Evolutionary conservation across 37 sponge, comb jelly and placozoan species (phyloP).

Genomic region (Ianthella basta): DNA sequence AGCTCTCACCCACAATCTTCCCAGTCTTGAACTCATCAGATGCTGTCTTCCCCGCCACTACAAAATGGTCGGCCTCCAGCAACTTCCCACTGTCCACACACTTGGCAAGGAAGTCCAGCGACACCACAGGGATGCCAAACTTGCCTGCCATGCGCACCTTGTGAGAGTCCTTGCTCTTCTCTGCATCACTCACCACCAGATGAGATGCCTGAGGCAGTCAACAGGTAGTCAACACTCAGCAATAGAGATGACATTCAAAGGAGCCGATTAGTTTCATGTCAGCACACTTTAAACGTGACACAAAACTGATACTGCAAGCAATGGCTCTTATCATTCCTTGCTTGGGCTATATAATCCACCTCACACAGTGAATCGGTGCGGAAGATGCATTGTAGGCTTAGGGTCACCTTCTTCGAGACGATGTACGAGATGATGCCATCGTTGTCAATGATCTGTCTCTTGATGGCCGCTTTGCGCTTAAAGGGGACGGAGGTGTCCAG

Average conservation of each 20-base stretch:
- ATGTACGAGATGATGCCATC: conserved; percentile 93
- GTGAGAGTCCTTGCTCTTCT: conserved; percentile 86
- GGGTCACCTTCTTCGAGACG: conserved; percentile 85
- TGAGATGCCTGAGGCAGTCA: conserved; percentile 60
- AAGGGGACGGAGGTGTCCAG: conserved; percentile 76
- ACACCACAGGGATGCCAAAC: conserved; percentile 88
- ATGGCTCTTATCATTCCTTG: too few relatives aligned
- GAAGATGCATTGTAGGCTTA: too few relatives aligned
- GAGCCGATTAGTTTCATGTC: too few relatives aligned
- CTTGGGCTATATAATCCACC: too few relatives aligned
- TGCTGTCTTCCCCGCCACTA: conserved; percentile 83
- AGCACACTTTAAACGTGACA: too few relatives aligned
- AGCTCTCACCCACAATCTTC: conserved; percentile 82
- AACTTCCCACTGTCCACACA: conserved; percentile 70
- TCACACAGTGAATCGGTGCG: too few relatives aligned
- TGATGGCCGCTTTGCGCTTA: conserved; percentile 76
- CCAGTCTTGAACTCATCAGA: conserved; percentile 79
- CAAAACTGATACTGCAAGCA: too few relatives aligned
- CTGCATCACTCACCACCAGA: conserved; percentile 83
- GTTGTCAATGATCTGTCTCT: conserved; percentile 72
- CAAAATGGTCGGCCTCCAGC: conserved; percentile 75
- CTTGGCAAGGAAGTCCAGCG: conserved; percentile 66
- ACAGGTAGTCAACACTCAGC: too few relatives aligned
- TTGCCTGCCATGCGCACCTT: conserved; percentile 90
- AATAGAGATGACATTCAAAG: neutral